Conservation (phyloP, 2,888 invertebrate genomes). For the Chrysolina americana region DNA sequence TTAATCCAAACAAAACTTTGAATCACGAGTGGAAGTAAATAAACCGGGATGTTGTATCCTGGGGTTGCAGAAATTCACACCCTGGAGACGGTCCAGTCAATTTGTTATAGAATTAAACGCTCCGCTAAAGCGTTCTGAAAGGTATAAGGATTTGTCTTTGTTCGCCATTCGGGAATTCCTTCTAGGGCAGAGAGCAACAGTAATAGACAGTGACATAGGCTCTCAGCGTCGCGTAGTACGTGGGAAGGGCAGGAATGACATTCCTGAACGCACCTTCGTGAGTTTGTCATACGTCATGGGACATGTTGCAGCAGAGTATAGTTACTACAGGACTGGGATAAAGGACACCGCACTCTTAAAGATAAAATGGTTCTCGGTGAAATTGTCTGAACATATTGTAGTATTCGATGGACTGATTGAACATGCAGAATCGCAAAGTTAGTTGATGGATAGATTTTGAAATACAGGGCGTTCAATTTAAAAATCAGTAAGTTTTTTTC, state of each 20-base stretch:
- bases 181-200: constrained; percentile 1
- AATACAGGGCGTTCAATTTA: no score
- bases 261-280: background rate
- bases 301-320: background rate
- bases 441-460: no score
- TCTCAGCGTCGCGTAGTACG: background rate
- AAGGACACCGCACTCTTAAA: background rate
- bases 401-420: no score
- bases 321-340: background rate
- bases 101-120: constrained; percentile 4
- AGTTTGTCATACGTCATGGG: background rate
- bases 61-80: background rate
- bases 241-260: background rate
- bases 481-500: no score
- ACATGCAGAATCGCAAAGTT: no score
- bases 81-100: background rate
- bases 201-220: constrained; percentile 14
- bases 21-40: background rate
- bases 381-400: no score
- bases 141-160: constrained; percentile 8
- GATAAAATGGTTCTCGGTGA: no score
- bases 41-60: background rate
- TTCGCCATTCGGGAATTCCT: constrained; percentile 1
- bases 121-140: background rate
- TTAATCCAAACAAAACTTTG: background rate